These are phyloP conservation scores for Drosophila nasuta DNA, from an alignment of 1,140 invertebrate species.

Conservation along the genomic window DNA sequence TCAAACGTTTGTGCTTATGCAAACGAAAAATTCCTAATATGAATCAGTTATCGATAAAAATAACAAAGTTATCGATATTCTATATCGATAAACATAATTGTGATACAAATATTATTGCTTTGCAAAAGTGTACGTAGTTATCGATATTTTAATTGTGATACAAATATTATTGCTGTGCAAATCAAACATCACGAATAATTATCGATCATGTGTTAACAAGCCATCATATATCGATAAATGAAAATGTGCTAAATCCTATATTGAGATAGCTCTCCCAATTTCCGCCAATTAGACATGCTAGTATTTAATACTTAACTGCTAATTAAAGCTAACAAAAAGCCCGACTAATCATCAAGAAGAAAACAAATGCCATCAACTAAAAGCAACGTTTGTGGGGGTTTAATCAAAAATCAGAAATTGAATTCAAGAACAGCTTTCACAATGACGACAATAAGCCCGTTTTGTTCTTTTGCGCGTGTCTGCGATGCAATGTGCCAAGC, in stretches of 20 bases:
- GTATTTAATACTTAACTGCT: background rate
- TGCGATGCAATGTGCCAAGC: conserved; percentile 10
- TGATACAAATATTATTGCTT: no score
- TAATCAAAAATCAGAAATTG: conserved; percentile 1
- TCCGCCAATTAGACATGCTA: background rate
- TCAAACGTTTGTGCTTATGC: no score
- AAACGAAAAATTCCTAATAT: no score
- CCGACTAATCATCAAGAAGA: background rate
- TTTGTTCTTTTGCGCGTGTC: background rate
- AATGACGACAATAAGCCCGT: background rate
- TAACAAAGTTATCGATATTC: no score
- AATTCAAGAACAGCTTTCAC: conserved; percentile 24
- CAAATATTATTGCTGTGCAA: no score
- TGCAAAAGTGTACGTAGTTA: no score
- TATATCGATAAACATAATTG: no score
- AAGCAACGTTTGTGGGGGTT: conserved; percentile 3
- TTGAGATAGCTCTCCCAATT: background rate
- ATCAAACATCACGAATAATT: background rate
- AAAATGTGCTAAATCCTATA: background rate
- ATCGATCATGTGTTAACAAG: background rate
- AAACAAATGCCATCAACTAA: background rate
- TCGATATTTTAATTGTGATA: no score
- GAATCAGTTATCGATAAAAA: no score
- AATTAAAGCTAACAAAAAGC: conserved; percentile 12
- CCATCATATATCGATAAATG: background rate